Percentiles rank a stretch among this genome's conserved stretches.
Evolutionary conservation across 2,888 invertebrate genomes (phyloP).

Genomic region (Andrena haemorrhoa): DNA sequence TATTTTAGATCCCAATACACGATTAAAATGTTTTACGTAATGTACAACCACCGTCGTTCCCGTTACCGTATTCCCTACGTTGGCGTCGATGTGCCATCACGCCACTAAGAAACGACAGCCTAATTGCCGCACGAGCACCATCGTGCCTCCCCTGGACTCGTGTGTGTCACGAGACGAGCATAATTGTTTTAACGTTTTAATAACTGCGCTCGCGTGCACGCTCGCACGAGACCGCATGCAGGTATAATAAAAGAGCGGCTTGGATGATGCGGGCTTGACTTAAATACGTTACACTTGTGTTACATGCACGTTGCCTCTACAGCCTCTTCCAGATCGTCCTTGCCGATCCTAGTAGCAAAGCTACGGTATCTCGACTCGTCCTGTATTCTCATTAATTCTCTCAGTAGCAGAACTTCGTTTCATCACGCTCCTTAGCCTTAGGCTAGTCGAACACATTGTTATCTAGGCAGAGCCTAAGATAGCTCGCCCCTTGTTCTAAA

Average conservation of each 20-base stretch:
- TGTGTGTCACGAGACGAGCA: constrained; percentile 72
- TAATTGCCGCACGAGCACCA: constrained; percentile 70
- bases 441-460: no score
- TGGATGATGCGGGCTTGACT: constrained; percentile 28
- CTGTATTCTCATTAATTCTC: no score
- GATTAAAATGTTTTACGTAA: constrained; percentile 63
- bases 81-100: constrained; percentile 32
- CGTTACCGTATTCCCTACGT: constrained; percentile 41
- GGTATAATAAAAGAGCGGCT: constrained; percentile 38
- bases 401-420: no score
- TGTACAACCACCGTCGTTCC: constrained; percentile 33
- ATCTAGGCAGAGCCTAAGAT: no score
- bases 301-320: constrained; percentile 8
- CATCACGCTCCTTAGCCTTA: no score
- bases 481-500: background rate
- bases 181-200: constrained; percentile 83
- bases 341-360: background rate
- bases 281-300: constrained; percentile 27
- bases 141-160: constrained; percentile 43
- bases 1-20: constrained; percentile 62
- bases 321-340: background rate
- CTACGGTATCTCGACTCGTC: no score
- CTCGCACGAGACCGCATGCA: constrained; percentile 24
- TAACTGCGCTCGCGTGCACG: constrained; percentile 80
- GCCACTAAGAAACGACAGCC: constrained; percentile 69